Percentiles rank a stretch among this genome's conserved stretches.
phyloP scores from a whole-genome alignment of 2,797 vertebrate species.

The Picus viridis region DNA sequence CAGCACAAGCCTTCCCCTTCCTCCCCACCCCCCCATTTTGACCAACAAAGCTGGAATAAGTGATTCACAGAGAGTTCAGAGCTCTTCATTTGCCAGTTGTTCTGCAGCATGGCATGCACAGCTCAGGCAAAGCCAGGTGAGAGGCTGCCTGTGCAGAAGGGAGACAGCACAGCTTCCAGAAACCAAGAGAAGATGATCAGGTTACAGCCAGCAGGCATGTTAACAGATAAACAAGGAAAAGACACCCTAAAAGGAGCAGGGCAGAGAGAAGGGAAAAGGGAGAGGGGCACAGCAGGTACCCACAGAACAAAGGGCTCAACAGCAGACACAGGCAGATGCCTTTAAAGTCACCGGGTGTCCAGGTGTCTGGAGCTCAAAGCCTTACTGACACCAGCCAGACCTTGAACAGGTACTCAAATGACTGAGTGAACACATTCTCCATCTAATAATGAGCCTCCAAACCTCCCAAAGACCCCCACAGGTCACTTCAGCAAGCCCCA shows the following conservation, averaged over 20 bases:
- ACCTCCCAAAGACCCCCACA: neutral
- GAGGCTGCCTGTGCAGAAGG: neutral
- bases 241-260: neutral
- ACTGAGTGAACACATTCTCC: neutral
- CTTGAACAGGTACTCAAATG: neutral
- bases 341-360: neutral
- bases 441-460: neutral
- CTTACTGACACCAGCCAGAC: neutral
- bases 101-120: neutral
- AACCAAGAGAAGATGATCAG: neutral
- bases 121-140: neutral
- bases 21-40: neutral
- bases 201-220: neutral
- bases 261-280: neutral
- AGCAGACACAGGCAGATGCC: neutral
- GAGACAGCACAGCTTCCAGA: neutral
- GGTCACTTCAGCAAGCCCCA: conserved; percentile 38
- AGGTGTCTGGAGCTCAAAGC: neutral
- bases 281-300: neutral
- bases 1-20: neutral
- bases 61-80: neutral
- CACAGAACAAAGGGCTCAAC: neutral
- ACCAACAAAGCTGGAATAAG: neutral
- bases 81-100: neutral
- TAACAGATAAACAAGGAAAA: neutral